Conservation (phyloP, 2,113 vertebrate species). For the Bubalus kerabau region DNA sequence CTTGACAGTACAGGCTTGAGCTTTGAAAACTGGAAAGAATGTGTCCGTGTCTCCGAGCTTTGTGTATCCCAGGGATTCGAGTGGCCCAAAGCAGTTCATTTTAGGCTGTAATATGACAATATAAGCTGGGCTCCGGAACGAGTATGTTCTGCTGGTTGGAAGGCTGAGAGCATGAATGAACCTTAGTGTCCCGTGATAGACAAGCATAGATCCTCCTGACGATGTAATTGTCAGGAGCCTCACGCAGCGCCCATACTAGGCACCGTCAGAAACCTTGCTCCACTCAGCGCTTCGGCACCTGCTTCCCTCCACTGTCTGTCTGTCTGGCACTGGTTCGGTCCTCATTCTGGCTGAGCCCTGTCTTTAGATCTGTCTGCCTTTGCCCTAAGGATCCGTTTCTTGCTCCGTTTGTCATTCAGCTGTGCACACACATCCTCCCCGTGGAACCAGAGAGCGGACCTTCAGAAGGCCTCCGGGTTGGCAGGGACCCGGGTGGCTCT, state of each 20-base stretch:
- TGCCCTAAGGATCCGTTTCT: not conserved
- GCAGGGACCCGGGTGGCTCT: not conserved
- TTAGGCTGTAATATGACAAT: not conserved
- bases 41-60: not conserved
- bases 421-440: not conserved
- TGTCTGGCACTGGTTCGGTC: not conserved
- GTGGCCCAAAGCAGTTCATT: not conserved
- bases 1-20: not conserved
- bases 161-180: not conserved
- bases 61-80: not conserved
- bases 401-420: not conserved
- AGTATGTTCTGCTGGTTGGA: not conserved
- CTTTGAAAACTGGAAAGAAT: not conserved
- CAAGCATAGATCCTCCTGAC: no score
- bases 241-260: rapidly evolving
- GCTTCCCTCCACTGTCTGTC: not conserved
- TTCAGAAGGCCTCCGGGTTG: not conserved
- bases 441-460: not conserved
- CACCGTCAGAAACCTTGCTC: not conserved
- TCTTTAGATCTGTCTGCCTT: not conserved
- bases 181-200: not conserved
- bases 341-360: not conserved
- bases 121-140: not conserved
- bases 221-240: not conserved
- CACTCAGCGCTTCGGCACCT: not conserved